A percentile compares a stretch with the other conserved stretches of the same genome.
These are phyloP conservation scores for Acanthosepion lycidas DNA, from an alignment of 2,888 invertebrate species.

Conservation along the genomic window DNA sequence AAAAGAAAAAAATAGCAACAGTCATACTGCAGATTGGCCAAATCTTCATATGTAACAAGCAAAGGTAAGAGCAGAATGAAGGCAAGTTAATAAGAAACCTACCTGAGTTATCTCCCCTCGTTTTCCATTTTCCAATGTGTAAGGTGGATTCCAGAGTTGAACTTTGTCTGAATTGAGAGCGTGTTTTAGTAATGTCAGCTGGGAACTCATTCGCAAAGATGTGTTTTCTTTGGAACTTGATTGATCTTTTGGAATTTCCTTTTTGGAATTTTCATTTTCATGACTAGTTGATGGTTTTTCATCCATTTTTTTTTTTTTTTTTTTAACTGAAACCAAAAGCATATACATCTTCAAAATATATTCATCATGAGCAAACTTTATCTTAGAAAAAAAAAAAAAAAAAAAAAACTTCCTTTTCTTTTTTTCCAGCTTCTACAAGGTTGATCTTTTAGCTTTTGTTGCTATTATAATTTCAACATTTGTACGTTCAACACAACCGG, in stretches of 20 bases:
- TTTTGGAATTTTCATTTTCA: neutral
- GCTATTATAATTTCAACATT: no score
- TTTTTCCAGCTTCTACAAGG: no score
- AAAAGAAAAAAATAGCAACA: neutral
- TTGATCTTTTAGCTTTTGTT: no score
- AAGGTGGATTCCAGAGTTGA: constrained; percentile 86
- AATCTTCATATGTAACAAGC: neutral
- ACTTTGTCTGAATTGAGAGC: constrained; percentile 81
- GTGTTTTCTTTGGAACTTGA: neutral
- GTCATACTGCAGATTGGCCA: neutral
- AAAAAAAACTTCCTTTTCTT: no score
- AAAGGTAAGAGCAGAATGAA: neutral
- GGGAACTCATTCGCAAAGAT: neutral
- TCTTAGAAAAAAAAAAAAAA: no score
- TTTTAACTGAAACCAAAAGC: neutral
- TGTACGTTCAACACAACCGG: no score
- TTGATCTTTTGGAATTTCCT: neutral
- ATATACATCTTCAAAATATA: no score
- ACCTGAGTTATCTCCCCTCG: constrained; percentile 74
- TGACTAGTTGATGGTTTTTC: neutral
- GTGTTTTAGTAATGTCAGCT: constrained; percentile 33
- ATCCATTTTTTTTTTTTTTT: neutral
- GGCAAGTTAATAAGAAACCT: constrained; percentile 37
- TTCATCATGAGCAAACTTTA: no score
- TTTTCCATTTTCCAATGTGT: constrained; percentile 78